phyloP scores from a whole-genome alignment of 2,888 invertebrate genomes.

The Dryadula phaetusa region DNA sequence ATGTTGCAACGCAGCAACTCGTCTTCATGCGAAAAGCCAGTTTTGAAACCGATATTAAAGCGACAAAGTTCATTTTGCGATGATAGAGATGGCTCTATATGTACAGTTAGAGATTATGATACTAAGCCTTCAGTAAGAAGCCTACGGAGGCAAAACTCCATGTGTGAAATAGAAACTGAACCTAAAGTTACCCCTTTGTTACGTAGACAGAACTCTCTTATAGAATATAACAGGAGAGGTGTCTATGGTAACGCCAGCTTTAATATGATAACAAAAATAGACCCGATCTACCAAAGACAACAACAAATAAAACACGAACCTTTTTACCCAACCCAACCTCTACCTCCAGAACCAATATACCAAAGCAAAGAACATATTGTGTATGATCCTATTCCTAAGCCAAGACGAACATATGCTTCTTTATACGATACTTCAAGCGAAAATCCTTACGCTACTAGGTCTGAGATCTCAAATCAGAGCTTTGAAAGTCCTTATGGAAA shows the following conservation, averaged over 20 bases:
- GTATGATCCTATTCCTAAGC: slow-evolving; percentile 81
- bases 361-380: slow-evolving; percentile 80
- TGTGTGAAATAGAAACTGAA: slow-evolving; percentile 83
- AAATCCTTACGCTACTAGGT: slow-evolving; percentile 72
- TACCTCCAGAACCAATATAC: slow-evolving; percentile 82
- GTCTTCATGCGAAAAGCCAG: slow-evolving; percentile 78
- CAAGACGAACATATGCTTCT: slow-evolving; percentile 78
- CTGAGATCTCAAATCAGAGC: slow-evolving; percentile 74
- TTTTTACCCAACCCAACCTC: slow-evolving; percentile 78
- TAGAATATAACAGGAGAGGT: slow-evolving; percentile 79
- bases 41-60: slow-evolving; percentile 77
- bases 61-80: slow-evolving; percentile 81
- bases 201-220: slow-evolving; percentile 81
- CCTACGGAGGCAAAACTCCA: slow-evolving; percentile 76
- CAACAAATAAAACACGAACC: slow-evolving; percentile 80
- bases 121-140: slow-evolving; percentile 72
- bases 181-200: slow-evolving; percentile 82
- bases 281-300: slow-evolving; percentile 83
- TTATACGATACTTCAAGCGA: slow-evolving; percentile 76
- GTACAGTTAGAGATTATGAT: slow-evolving; percentile 78
- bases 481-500: slow-evolving; percentile 77
- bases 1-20: slow-evolving; percentile 81
- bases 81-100: slow-evolving; percentile 75
- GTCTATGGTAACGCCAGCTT: slow-evolving; percentile 77
- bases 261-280: slow-evolving; percentile 84